Conservation (phyloP, 2,888 invertebrate species). For the Oligia strigilis region DNA sequence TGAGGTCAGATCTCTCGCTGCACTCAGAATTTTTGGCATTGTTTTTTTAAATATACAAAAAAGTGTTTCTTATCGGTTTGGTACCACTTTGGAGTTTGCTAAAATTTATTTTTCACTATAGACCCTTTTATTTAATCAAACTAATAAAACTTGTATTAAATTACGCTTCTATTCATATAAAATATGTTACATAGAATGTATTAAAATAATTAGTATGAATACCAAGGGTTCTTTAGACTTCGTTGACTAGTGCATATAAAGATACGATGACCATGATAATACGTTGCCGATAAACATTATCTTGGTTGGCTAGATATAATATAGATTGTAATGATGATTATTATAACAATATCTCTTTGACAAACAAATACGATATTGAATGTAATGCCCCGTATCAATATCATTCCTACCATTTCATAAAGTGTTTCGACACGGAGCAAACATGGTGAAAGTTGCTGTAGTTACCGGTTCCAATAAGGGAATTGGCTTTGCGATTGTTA, state of each 20-base stretch:
- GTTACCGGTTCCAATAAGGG: conserved; percentile 93
- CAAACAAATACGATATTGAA: conserved; percentile 21
- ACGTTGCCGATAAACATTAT: conserved; percentile 5
- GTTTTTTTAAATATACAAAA: too few relatives aligned
- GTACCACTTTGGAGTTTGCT: too few relatives aligned
- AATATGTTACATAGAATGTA: too few relatives aligned
- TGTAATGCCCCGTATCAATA: background rate
- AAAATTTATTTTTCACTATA: too few relatives aligned
- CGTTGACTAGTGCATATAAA: background rate
- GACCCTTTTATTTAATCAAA: too few relatives aligned
- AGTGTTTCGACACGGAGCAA: conserved; percentile 3
- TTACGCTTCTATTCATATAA: too few relatives aligned
- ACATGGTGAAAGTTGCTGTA: conserved; percentile 69
- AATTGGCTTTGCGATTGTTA: conserved; percentile 92
- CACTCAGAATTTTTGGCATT: too few relatives aligned
- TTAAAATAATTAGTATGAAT: too few relatives aligned
- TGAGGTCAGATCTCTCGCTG: too few relatives aligned
- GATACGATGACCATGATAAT: background rate
- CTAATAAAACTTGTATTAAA: too few relatives aligned
- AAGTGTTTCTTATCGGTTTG: too few relatives aligned
- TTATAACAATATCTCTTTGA: conserved; percentile 16
- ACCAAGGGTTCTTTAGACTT: background rate
- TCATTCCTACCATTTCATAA: conserved; percentile 15
- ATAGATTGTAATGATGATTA: background rate
- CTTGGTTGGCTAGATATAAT: conserved; percentile 5